A percentile compares a stretch with the other conserved stretches of the same genome.
phyloP scores from a whole-genome alignment of 1,140 invertebrate species.

The Drosophila takahashii region DNA sequence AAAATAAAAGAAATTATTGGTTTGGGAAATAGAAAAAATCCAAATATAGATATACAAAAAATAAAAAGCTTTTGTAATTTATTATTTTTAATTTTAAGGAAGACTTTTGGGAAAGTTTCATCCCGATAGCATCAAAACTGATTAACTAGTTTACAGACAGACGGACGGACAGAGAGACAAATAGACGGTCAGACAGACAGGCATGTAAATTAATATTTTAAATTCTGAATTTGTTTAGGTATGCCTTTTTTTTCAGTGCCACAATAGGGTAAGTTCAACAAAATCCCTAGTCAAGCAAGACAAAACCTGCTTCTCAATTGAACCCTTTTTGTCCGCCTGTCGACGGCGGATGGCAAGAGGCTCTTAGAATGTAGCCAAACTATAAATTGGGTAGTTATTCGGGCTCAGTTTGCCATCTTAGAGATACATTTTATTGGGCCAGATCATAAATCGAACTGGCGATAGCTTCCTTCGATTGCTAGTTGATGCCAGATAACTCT shows the following conservation, averaged over 20 bases:
- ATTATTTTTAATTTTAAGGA: no score
- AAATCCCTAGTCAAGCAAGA: conserved; percentile 26
- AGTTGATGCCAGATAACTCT: conserved; percentile 22
- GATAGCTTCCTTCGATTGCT: conserved; percentile 7
- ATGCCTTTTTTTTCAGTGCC: neutral
- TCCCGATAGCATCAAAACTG: no score
- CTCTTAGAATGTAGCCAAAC: conserved; percentile 33
- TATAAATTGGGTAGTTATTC: conserved; percentile 30
- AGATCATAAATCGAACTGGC: conserved; percentile 26
- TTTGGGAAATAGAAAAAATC: no score
- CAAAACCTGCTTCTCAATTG: conserved; percentile 59
- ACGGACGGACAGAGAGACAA: no score
- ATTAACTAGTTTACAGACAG: no score
- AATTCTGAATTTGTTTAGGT: no score
- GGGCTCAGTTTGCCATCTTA: conserved; percentile 2
- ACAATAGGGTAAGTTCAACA: conserved; percentile 8
- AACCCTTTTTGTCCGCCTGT: conserved; percentile 50
- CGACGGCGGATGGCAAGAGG: conserved; percentile 18
- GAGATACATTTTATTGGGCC: conserved; percentile 19
- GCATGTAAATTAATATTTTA: no score
- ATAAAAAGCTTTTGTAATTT: no score
- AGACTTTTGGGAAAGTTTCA: no score
- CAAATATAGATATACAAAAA: no score
- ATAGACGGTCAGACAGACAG: no score
- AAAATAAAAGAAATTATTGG: no score